Base-by-base conservation (phyloP, 1,140 invertebrate species). In the Drosophila seguyi region DNA sequence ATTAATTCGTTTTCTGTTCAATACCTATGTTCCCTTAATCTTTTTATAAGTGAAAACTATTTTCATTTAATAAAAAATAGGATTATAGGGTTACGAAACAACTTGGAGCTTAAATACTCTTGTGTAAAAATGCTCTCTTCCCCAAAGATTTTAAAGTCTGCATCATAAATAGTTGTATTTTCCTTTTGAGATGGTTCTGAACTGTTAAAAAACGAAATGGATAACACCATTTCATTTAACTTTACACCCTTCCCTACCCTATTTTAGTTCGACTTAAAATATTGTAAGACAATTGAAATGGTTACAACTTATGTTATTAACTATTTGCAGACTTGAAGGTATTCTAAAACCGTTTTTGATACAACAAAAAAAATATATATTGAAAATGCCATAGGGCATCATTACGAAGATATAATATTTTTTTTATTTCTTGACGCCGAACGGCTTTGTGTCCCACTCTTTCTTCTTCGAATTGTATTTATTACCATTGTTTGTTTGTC, bases 401-500 rank as follows among this genome's bases (percentile, higher is more conserved):
- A 75, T 75, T 75, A 66, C 39, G 61, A 20, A 48, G 72, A 38
- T 57, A 42, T 39, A 50, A 39, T 42, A 34, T 57, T 18, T 75
- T 39, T 34, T 38, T 36, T 29, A 27, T 75, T 62, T 75, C 52
- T 47, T 18, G 22, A 36, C 10, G 34, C 39, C 50, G 10, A 75
- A 75, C 20, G 56, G 56, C 38, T 61, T 73, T 74, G 71, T 74
- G 48, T 34, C 52, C 52, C 31, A 75, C 31, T 66, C 55, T 72
- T 75, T 75, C 52, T 58, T 75, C 47, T 57, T 22, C 31, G 38
- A 45, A 58, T 75, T 66, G 52, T 75, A 65, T 75, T 72, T 72
- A 72, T 72, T 72, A 50, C 69, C 44, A 75, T 75, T 75, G 52
- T 75, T 56, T 41, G 39, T 56, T 75, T 75, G 73, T 57, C 72